Percentiles rank a stretch among this genome's conserved stretches.
These are phyloP conservation scores for Argyrosomus regius DNA, from an alignment of 2,797 vertebrate genomes.

Conservation along the genomic window DNA sequence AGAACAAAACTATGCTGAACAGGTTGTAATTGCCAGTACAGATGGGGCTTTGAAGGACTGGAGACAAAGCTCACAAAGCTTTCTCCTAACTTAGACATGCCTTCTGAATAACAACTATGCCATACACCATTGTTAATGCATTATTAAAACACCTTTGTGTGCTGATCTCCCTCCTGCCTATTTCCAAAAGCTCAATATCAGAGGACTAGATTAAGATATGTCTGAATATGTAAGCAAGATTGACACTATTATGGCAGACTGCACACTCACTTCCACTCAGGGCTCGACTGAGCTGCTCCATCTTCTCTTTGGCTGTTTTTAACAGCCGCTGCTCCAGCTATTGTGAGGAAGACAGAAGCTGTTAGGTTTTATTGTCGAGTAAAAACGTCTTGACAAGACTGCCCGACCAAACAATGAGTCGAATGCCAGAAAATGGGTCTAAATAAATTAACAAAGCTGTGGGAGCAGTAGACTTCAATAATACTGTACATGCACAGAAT, in stretches of 20 bases:
- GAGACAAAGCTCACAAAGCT: constrained; percentile 23
- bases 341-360: constrained; percentile 63
- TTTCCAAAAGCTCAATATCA: constrained; percentile 36
- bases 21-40: constrained; percentile 27
- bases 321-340: constrained; percentile 97
- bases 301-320: constrained; percentile 99
- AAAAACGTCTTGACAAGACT: constrained; percentile 36
- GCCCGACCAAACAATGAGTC: constrained; percentile 16
- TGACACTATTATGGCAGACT: constrained; percentile 42
- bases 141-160: constrained; percentile 39
- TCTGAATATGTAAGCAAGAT: constrained; percentile 51
- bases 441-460: constrained; percentile 15
- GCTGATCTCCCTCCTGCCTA: constrained; percentile 15
- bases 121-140: constrained; percentile 34
- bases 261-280: constrained; percentile 93
- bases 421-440: constrained; percentile 10
- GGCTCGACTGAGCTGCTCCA: constrained; percentile 98
- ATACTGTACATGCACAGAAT: neutral
- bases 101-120: constrained; percentile 44
- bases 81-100: constrained; percentile 12
- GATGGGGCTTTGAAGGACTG: constrained; percentile 23
- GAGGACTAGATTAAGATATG: constrained; percentile 48
- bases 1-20: constrained; percentile 21
- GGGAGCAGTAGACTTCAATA: neutral
- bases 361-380: constrained; percentile 40